A percentile compares a stretch with the other conserved stretches of the same genome.
Evolutionary conservation across 2,113 vertebrate species (phyloP).

Genomic region (Phocoena phocoena): DNA sequence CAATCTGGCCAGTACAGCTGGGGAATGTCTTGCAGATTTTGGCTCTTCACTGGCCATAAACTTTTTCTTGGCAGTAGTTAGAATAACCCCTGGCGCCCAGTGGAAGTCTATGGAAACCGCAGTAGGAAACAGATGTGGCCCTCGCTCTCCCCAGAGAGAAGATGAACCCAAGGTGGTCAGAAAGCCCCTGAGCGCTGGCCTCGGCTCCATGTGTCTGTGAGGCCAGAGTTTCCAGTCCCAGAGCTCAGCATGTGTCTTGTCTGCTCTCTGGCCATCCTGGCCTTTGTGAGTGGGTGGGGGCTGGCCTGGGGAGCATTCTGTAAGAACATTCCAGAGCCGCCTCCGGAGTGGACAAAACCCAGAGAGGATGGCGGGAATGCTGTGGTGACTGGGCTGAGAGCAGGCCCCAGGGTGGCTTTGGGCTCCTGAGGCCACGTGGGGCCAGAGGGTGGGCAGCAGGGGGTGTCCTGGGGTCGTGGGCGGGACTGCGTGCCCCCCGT

Average conservation of each 20-base stretch:
- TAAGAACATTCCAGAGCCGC: conserved; percentile 4
- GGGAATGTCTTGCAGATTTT: background rate
- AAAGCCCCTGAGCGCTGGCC: background rate
- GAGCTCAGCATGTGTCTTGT: background rate
- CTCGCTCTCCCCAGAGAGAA: background rate
- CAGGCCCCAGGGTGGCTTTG: background rate
- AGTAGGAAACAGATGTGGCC: background rate
- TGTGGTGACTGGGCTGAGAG: background rate
- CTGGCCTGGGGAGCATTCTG: background rate
- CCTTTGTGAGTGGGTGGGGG: background rate
- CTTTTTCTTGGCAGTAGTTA: background rate
- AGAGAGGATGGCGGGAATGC: background rate
- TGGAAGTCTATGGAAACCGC: background rate
- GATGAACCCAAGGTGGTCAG: background rate
- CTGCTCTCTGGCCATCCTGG: background rate
- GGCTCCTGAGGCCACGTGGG: accelerated
- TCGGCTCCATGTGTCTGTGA: background rate
- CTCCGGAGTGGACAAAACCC: background rate
- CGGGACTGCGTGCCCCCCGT: accelerated
- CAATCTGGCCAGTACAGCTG: background rate
- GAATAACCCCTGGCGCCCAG: background rate
- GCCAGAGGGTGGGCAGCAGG: background rate
- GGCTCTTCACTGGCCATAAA: background rate
- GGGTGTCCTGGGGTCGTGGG: background rate
- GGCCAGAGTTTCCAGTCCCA: background rate